These are phyloP conservation scores for Hetaerina americana DNA, from an alignment of 1,140 invertebrate species.

Conservation along the genomic window DNA sequence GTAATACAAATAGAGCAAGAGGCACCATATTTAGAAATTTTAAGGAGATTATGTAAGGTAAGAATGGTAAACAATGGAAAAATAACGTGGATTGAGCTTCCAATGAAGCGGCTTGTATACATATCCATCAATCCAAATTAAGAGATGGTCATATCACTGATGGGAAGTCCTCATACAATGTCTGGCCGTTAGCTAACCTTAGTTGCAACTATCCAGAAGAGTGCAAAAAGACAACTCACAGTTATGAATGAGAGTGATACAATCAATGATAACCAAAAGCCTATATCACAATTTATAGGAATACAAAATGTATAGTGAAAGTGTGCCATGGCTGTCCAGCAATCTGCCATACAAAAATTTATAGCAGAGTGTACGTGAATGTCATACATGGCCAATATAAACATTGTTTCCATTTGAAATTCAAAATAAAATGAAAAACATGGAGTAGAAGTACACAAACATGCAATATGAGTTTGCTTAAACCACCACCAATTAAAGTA, in stretches of 20 bases:
- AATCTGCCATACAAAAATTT: neutral
- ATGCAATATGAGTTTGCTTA: slow-evolving; percentile 2
- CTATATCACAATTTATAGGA: neutral
- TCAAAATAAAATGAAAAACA: slow-evolving; percentile 1
- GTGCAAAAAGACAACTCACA: neutral
- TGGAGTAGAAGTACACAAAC: neutral
- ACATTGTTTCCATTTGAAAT: neutral
- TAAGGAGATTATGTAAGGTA: no score
- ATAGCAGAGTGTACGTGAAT: neutral
- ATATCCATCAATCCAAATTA: neutral
- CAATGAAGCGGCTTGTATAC: no score
- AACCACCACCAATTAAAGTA: neutral
- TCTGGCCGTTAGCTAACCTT: neutral
- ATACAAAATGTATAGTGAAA: neutral
- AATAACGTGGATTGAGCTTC: no score
- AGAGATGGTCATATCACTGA: neutral
- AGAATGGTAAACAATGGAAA: no score
- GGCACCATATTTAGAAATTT: no score
- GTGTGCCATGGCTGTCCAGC: neutral
- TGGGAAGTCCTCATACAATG: neutral
- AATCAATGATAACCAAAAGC: neutral
- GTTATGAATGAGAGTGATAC: neutral
- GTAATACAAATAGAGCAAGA: no score
- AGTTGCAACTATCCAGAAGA: neutral
- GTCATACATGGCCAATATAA: neutral